Evolutionary conservation across 2,797 vertebrate species (phyloP).

Genomic region (Sebastes itinus): DNA sequence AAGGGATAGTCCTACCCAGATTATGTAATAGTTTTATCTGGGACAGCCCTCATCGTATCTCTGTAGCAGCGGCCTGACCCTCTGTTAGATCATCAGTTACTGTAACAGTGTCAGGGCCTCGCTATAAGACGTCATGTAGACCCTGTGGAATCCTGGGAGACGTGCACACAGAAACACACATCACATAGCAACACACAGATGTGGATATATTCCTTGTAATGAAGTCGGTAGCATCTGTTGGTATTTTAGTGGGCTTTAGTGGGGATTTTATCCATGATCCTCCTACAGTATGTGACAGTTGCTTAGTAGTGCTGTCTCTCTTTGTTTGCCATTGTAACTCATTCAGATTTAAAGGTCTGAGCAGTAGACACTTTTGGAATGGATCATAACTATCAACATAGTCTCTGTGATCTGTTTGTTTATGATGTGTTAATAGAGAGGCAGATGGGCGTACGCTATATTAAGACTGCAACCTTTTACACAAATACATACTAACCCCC

Average conservation of each 20-base stretch:
- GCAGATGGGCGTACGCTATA: constrained; percentile 36
- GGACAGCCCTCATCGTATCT: constrained; percentile 23
- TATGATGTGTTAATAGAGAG: constrained; percentile 52
- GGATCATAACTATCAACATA: constrained; percentile 2
- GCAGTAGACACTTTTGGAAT: neutral
- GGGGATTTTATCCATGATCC: constrained; percentile 27
- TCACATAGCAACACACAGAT: neutral
- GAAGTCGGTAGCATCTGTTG: constrained; percentile 33
- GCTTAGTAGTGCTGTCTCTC: neutral
- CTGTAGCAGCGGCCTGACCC: constrained; percentile 17
- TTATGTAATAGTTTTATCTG: constrained; percentile 68
- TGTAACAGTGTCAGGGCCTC: constrained; percentile 35
- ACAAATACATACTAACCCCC: neutral
- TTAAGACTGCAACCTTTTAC: constrained; percentile 44
- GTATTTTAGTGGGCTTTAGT: constrained; percentile 25
- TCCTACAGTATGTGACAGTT: neutral
- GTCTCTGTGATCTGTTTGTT: constrained; percentile 22
- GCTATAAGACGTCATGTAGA: constrained; percentile 26
- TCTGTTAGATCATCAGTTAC: constrained; percentile 47
- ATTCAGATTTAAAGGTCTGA: constrained; percentile 1
- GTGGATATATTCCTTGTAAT: constrained; percentile 27
- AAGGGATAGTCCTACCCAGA: constrained; percentile 57
- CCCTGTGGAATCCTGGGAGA: constrained; percentile 20
- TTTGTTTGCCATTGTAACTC: neutral
- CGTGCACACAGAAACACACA: constrained; percentile 1